Evolutionary conservation across 2,797 vertebrate genomes (phyloP), one percentile per base, ranked within the genome.

Genomic region (Oryzias sinensis): DNA sequence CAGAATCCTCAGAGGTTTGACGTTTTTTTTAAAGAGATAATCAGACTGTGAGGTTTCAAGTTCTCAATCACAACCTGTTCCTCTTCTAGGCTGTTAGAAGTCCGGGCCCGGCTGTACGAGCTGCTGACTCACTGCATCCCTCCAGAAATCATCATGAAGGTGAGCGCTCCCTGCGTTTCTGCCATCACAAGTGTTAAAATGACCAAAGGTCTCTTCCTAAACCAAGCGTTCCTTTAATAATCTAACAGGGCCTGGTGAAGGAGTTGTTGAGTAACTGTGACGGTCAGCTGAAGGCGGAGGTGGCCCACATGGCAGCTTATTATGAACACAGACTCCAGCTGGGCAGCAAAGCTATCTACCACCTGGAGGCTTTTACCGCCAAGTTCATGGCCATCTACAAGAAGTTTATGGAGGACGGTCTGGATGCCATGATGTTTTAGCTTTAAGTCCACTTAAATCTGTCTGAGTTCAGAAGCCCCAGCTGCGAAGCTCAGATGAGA

Each of bases 301-400:
- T 98, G 62, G 91, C 93, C 47, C 95, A 98, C 88, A 93, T 96
- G 92, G 97, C 97, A 0, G 97, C 97, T 4, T 93, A 89, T 77
- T 98, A 98, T 13, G 97, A 99, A 45, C 97, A 99, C 84, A 88
- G 96, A 41, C 90, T 99, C 27, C 97, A 99, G 82, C 79, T 97
- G 59, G 97, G 97, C 68, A 99, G 25, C 90, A 99, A 99, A 87
- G 94, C 95, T 16, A 93, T 99, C 82, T 98, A 97, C 91, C 97
- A 99, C 84, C 89, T 99, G 45, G 97, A 99, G 89, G 97, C 97
- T 0, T 99, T 99, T 80, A 93, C 93, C 6, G 97, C 96, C 72
- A 98, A 95, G 80, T 99, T 99, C 77, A 99, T 99, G 97, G 94
- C 97, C 56, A 85, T 97, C 62, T 99, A 98, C 86, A 98, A 99